Base-by-base conservation (phyloP, 2,797 vertebrate genomes). In the Sarcophilus harrisii region DNA sequence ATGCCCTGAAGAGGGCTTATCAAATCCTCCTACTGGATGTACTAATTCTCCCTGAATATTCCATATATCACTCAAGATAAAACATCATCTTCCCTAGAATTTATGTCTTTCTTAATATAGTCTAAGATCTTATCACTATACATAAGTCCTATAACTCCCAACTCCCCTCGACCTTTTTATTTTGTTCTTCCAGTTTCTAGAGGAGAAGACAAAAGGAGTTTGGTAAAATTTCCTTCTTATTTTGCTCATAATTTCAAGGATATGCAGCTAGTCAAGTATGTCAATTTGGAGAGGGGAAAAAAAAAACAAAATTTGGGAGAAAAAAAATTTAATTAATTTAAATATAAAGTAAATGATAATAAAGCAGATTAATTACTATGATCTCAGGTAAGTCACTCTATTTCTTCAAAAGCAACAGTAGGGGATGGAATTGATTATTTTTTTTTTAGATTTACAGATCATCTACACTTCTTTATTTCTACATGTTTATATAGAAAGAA, bases 281-380 rank as follows among this genome's bases (percentile, higher is more conserved):
- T 10, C 21, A 18, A 38, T n/a, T n/a, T n/a, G 21, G 24, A 16
- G 4, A 0, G 32, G 5, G 38, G 0, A 21, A 0, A 9, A 21
- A 73, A 18, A 10, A 27, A 24, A 10, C 21, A 2, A 45, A 9
- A 81, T 81, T 45, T 81, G 73, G 3, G 8, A 81, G 18, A 27
- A 81, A 81, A 24, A 45, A 45, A 81, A 2, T 5, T 73, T 18
- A 24, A 58, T 58, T 59, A 29, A 45, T 38, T 73, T 45, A 45
- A 11, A 45, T 81, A 8, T 10, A 45, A n/a, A 81, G 8, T 21
- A 24, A 81, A 5, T 81, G 38, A 24, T 45, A 9, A 27, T 59
- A 29, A 59, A 14, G 29, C 2, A 81, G 18, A 6, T 45, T 12
- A 81, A 81, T 9, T 3, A 81, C 13, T 38, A 27, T 73, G 32